Evolutionary conservation across 2,797 vertebrate genomes (phyloP).

Genomic region (Psittacula echo): DNA sequence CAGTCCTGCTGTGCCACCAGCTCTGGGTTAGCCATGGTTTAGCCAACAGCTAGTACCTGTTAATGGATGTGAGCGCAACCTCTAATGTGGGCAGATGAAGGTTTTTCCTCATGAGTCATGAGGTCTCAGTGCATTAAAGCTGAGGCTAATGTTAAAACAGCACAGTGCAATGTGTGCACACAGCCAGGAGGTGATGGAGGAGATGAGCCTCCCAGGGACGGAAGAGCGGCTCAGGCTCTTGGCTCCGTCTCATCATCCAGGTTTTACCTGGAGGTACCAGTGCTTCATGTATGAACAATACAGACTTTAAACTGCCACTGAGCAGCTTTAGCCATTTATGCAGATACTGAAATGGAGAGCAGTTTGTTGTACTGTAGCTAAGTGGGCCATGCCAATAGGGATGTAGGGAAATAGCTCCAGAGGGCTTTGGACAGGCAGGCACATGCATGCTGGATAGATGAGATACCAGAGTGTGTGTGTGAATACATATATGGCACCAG

Average conservation of each 20-base stretch:
- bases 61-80: not conserved
- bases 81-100: not conserved
- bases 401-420: not conserved
- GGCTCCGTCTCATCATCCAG: not conserved
- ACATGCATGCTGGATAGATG: rapidly evolving
- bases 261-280: not conserved
- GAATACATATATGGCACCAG: rapidly evolving
- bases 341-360: not conserved
- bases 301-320: not conserved
- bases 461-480: rapidly evolving
- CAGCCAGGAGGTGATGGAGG: not conserved
- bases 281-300: not conserved
- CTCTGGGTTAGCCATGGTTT: not conserved
- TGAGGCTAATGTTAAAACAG: not conserved
- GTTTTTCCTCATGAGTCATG: rapidly evolving
- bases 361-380: rapidly evolving
- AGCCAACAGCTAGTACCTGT: not conserved
- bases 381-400: not conserved
- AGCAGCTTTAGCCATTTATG: not conserved
- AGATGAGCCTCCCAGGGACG: not conserved
- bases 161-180: rapidly evolving
- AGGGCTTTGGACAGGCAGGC: not conserved
- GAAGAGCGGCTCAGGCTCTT: not conserved
- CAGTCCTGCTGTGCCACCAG: not conserved
- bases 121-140: not conserved